phyloP scores from a whole-genome alignment of 2,888 invertebrate genomes.

The Chrysolina americana region DNA sequence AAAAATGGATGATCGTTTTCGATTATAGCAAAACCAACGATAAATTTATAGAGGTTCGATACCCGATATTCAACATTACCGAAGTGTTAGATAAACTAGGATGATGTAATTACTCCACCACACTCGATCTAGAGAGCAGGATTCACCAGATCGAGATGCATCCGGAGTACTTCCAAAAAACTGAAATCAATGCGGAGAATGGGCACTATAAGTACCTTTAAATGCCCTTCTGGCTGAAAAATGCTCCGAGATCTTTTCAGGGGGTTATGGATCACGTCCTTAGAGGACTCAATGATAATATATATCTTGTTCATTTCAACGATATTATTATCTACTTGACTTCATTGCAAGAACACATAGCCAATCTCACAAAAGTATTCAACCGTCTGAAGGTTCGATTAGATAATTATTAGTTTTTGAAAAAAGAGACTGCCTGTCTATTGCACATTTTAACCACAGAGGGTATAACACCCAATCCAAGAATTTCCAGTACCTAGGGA shows the following conservation, averaged over 20 bases:
- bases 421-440: neutral
- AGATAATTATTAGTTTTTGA: neutral
- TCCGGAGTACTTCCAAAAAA: neutral
- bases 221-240: no score
- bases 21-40: neutral
- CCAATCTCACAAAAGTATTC: neutral
- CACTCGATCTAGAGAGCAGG: neutral
- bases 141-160: neutral
- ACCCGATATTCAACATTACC: neutral
- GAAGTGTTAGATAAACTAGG: neutral
- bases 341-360: neutral
- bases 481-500: neutral
- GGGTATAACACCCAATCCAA: neutral
- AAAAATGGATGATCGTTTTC: neutral
- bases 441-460: neutral
- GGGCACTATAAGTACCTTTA: no score
- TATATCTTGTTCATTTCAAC: neutral
- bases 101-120: neutral
- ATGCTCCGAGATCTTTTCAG: no score
- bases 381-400: neutral
- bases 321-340: neutral
- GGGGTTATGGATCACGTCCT: no score
- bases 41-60: neutral
- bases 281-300: no score
- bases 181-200: no score